Conservation (phyloP, 2,888 invertebrate species). For the Euclidia mi region DNA sequence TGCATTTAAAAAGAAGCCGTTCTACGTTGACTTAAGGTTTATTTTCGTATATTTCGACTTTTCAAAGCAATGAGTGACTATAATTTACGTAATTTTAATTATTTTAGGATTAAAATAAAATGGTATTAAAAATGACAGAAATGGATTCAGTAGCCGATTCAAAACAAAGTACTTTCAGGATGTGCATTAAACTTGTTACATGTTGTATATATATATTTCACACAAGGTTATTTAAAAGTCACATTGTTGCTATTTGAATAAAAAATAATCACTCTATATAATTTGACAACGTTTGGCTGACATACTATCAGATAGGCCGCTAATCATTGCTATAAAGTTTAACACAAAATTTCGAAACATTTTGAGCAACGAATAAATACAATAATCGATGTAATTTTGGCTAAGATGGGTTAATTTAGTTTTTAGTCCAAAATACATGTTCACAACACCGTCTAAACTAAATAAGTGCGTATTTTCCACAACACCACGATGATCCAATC, state of each 20-base stretch:
- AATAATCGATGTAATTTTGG: too few relatives aligned
- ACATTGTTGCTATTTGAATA: slow-evolving; percentile 13
- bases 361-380: not conserved
- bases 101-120: too few relatives aligned
- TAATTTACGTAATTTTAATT: too few relatives aligned
- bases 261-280: slow-evolving; percentile 21
- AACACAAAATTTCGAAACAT: not conserved
- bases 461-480: slow-evolving; percentile 31
- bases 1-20: too few relatives aligned
- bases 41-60: too few relatives aligned
- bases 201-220: too few relatives aligned
- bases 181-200: too few relatives aligned
- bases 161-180: too few relatives aligned
- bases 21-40: too few relatives aligned
- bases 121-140: too few relatives aligned
- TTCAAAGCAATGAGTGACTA: too few relatives aligned
- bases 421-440: not conserved
- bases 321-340: slow-evolving; percentile 7
- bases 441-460: not conserved
- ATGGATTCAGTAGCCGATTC: too few relatives aligned
- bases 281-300: slow-evolving; percentile 21
- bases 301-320: slow-evolving; percentile 25
- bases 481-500: slow-evolving; percentile 52
- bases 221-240: not conserved
- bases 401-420: not conserved